phyloP scores from a whole-genome alignment of 2,888 invertebrate species.

The Clusia tigrina region DNA sequence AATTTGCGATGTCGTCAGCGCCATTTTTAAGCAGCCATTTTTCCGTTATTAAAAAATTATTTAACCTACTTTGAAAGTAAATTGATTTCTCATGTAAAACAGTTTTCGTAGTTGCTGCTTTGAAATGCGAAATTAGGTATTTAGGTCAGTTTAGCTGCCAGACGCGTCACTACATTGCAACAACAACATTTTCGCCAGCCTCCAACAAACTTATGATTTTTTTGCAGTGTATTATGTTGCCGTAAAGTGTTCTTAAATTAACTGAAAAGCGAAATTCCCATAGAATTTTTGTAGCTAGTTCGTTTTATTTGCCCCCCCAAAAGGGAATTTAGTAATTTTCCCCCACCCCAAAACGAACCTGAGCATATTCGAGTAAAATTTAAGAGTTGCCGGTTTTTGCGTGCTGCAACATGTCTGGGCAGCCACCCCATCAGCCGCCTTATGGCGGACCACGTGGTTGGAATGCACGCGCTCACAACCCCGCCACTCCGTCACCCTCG shows the following conservation, averaged over 20 bases:
- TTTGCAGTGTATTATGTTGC: slow-evolving; percentile 23
- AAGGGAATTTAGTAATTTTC: neutral
- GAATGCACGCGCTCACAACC: slow-evolving; percentile 59
- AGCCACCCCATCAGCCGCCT: slow-evolving; percentile 52
- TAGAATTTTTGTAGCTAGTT: too few relatives aligned
- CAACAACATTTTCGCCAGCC: slow-evolving; percentile 3
- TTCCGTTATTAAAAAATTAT: slow-evolving; percentile 29
- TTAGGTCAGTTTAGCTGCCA: slow-evolving; percentile 19
- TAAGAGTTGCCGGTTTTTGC: neutral
- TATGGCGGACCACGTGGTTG: slow-evolving; percentile 62
- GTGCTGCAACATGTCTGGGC: slow-evolving; percentile 64
- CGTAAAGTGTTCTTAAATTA: slow-evolving; percentile 24
- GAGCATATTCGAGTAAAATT: slow-evolving; percentile 1
- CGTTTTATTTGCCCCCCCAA: neutral
- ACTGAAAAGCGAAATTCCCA: neutral
- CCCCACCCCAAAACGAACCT: neutral
- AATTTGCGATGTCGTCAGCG: slow-evolving; percentile 51
- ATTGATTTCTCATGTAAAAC: too few relatives aligned
- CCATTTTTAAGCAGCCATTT: slow-evolving; percentile 43
- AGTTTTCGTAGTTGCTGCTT: too few relatives aligned
- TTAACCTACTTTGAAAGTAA: slow-evolving; percentile 43
- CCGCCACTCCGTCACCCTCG: slow-evolving; percentile 66
- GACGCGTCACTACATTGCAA: neutral
- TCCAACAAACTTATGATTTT: neutral
- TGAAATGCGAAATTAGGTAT: too few relatives aligned